These are phyloP conservation scores for Colinus virginianus DNA, from an alignment of 2,113 vertebrate genomes.

Conservation along the genomic window DNA sequence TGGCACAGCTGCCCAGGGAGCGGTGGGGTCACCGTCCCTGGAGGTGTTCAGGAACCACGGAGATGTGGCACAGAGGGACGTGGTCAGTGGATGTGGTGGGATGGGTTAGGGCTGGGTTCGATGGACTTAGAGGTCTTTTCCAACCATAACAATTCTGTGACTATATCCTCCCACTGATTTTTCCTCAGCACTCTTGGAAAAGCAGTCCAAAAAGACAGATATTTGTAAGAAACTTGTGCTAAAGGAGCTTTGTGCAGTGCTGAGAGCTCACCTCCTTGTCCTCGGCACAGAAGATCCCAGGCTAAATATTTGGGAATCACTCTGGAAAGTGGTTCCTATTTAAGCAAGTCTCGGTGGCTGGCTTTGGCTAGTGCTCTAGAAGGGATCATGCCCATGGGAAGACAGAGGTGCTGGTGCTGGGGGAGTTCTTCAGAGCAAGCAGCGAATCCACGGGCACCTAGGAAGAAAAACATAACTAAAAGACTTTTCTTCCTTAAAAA, in stretches of 20 bases:
- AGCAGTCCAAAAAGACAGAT: background rate
- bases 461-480: background rate
- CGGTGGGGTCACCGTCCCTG: too few relatives aligned
- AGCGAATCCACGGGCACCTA: rapidly evolving
- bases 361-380: background rate
- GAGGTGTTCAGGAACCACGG: too few relatives aligned
- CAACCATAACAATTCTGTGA: too few relatives aligned
- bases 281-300: background rate
- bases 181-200: background rate
- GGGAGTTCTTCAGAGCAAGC: rapidly evolving
- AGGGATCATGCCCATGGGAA: background rate
- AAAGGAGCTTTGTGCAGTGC: background rate
- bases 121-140: too few relatives aligned
- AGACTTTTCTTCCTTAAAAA: background rate
- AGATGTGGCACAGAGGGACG: too few relatives aligned
- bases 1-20: too few relatives aligned
- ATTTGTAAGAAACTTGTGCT: background rate
- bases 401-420: background rate
- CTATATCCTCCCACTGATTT: background rate
- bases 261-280: background rate
- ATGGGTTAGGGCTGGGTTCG: too few relatives aligned
- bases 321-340: background rate
- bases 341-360: background rate
- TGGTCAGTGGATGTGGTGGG: too few relatives aligned
- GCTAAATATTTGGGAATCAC: background rate